phyloP scores from a whole-genome alignment of 1,140 invertebrate genomes.

The Propsilocerus akamusi region DNA sequence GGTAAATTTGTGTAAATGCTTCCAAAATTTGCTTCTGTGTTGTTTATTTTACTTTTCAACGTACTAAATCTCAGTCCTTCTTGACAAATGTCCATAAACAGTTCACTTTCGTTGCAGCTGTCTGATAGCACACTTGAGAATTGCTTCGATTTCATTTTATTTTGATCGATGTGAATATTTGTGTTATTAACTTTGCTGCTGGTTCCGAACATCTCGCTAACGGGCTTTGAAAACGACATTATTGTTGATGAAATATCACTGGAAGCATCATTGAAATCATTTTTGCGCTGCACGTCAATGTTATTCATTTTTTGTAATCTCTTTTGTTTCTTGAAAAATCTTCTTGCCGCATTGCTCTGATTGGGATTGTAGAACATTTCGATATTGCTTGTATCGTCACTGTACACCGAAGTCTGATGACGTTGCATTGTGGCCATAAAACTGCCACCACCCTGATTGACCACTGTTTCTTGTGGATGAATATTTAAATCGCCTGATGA shows the following conservation, averaged over 20 bases:
- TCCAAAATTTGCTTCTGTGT: constrained; percentile 31
- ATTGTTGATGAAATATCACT: constrained; percentile 31
- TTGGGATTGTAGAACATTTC: constrained; percentile 84
- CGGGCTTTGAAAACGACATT: constrained; percentile 26
- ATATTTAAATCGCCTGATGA: constrained; percentile 22
- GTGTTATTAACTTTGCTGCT: constrained; percentile 57
- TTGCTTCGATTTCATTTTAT: constrained; percentile 28
- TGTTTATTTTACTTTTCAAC: constrained; percentile 13
- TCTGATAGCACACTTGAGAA: constrained; percentile 37
- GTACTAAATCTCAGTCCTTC: constrained; percentile 15
- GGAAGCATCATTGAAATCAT: constrained; percentile 38
- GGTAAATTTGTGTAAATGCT: constrained; percentile 58
- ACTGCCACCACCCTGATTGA: constrained; percentile 45
- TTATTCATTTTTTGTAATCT: constrained; percentile 58
- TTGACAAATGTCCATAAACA: constrained; percentile 18
- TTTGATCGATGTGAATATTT: constrained; percentile 50
- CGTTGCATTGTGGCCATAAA: constrained; percentile 30
- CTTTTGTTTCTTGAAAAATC: constrained; percentile 78
- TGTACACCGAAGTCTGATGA: constrained; percentile 7
- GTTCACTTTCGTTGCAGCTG: constrained; percentile 27
- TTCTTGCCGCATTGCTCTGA: constrained; percentile 78
- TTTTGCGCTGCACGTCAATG: constrained; percentile 37
- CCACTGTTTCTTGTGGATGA: constrained; percentile 16
- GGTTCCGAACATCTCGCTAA: constrained; percentile 32
- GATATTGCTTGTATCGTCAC: constrained; percentile 29